Conservation (phyloP, 2,888 invertebrate species). For the Trichacis sp. region DNA sequence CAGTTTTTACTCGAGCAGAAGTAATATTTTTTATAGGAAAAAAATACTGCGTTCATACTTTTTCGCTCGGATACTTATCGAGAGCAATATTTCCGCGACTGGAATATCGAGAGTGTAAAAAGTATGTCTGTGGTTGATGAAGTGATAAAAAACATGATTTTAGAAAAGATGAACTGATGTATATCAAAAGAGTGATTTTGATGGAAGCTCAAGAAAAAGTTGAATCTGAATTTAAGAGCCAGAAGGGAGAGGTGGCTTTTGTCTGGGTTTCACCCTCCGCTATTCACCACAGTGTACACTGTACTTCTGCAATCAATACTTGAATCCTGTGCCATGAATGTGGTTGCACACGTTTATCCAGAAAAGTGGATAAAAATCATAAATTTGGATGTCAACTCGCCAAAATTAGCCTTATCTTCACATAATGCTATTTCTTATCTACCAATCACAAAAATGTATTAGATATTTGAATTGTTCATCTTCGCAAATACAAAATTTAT, state of each 20-base stretch:
- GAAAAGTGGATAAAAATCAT: not conserved
- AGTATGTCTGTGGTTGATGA: not conserved
- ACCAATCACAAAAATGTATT: too few species aligned
- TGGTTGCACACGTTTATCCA: slow-evolving; percentile 18
- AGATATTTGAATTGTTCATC: too few species aligned
- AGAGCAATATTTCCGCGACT: too few species aligned
- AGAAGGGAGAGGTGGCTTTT: slow-evolving; percentile 58
- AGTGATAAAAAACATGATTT: slow-evolving; percentile 9
- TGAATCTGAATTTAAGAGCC: slow-evolving; percentile 48
- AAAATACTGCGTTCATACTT: too few species aligned
- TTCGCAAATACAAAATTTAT: too few species aligned
- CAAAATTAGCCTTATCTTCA: too few species aligned
- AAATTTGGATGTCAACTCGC: too few species aligned
- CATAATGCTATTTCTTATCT: too few species aligned
- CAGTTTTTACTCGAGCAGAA: too few species aligned
- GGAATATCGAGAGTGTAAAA: too few species aligned
- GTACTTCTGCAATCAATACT: slow-evolving; percentile 66
- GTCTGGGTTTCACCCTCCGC: slow-evolving; percentile 63
- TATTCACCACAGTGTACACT: slow-evolving; percentile 53
- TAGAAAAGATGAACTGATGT: not conserved
- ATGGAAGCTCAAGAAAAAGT: slow-evolving; percentile 28
- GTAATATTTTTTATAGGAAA: too few species aligned
- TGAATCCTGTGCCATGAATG: slow-evolving; percentile 59
- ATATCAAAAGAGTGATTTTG: slow-evolving; percentile 15
- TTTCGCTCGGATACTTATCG: too few species aligned